phyloP scores from a whole-genome alignment of 2,888 invertebrate genomes.

The Drosophila neonasuta region DNA sequence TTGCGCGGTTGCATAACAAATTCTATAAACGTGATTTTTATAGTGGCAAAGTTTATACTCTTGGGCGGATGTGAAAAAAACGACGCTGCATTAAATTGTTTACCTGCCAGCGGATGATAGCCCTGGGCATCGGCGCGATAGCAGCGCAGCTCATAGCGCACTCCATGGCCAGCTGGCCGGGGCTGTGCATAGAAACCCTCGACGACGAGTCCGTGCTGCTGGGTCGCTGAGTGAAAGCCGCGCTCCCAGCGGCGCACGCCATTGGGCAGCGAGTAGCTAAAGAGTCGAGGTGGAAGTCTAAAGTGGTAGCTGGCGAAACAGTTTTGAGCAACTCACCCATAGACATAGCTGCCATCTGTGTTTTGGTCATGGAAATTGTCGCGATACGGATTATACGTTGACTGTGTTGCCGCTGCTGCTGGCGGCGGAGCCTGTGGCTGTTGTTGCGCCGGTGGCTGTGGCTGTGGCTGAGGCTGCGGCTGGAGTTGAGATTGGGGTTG shows the following conservation, averaged over 20 bases:
- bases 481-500: neutral
- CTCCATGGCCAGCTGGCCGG: conserved; percentile 35
- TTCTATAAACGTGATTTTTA: too few relatives aligned
- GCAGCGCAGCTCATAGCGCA: conserved; percentile 65
- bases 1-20: too few relatives aligned
- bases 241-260: conserved; percentile 74
- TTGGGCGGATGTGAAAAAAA: too few relatives aligned
- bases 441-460: neutral
- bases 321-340: conserved; percentile 54
- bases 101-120: conserved; percentile 57
- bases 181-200: conserved; percentile 72
- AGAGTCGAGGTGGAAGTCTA: neutral
- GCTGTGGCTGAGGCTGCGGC: neutral
- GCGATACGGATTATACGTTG: conserved; percentile 61
- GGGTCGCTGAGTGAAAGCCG: conserved; percentile 40
- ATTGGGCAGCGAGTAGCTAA: conserved; percentile 65
- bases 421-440: neutral
- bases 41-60: too few relatives aligned
- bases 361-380: conserved; percentile 68
- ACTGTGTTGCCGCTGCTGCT: neutral
- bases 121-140: conserved; percentile 66
- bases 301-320: neutral
- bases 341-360: conserved; percentile 68
- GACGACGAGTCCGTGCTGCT: conserved; percentile 52
- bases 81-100: too few relatives aligned